Percentiles rank a stretch among this genome's conserved stretches.
These are phyloP conservation scores for Flexamia atlantica DNA, from an alignment of 2,888 invertebrate species.

Conservation along the genomic window DNA sequence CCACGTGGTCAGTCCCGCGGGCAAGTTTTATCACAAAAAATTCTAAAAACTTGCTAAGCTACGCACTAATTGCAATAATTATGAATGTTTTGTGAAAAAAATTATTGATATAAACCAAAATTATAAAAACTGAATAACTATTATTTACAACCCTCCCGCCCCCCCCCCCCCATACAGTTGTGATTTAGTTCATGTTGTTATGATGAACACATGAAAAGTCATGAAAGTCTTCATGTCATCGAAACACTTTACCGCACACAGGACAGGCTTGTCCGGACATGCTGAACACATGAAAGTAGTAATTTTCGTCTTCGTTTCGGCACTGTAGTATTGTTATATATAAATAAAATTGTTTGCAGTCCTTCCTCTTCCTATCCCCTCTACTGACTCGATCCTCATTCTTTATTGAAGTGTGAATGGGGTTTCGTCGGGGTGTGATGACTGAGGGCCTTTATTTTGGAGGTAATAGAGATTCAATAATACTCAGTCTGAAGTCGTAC, in stretches of 20 bases:
- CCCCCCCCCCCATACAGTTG: background rate
- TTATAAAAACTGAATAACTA: background rate
- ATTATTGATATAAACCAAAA: too few species aligned
- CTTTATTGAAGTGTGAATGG: background rate
- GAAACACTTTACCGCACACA: conserved; percentile 24
- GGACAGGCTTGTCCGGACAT: conserved; percentile 36
- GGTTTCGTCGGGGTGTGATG: conserved; percentile 14
- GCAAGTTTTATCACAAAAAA: too few species aligned
- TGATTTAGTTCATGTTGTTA: conserved; percentile 3
- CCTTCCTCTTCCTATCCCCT: conserved; percentile 19
- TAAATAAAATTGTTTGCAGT: conserved; percentile 3
- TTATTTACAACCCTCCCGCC: conserved; percentile 28
- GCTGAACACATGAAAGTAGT: background rate
- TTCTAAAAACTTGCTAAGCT: too few species aligned
- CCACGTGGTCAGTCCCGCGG: too few species aligned
- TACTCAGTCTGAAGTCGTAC: background rate
- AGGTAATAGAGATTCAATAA: background rate
- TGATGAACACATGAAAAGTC: too few species aligned
- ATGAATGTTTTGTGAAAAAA: too few species aligned
- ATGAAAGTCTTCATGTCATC: too few species aligned
- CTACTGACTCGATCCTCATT: conserved; percentile 28
- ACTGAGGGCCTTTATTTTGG: background rate
- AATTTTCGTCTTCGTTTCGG: background rate
- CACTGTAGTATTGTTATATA: too few species aligned
- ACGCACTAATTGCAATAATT: too few species aligned